Conservation (phyloP, 2,113 vertebrate genomes). For the Istiophorus platypterus region DNA sequence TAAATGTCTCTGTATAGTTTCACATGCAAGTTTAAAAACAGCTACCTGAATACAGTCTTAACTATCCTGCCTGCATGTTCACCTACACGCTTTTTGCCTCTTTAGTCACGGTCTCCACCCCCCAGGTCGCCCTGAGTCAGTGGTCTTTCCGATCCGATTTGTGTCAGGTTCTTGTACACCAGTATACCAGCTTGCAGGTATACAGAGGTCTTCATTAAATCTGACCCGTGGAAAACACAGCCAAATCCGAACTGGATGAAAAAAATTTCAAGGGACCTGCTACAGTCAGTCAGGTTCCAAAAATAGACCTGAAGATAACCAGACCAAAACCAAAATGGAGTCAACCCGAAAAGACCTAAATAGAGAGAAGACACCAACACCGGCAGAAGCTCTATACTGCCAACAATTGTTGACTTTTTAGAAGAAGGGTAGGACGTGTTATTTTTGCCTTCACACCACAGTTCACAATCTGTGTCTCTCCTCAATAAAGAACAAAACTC, state of each 20-base stretch:
- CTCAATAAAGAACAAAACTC: not conserved
- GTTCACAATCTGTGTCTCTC: not conserved
- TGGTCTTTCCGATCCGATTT: too few species aligned
- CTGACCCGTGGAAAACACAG: not conserved
- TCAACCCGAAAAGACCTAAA: not conserved
- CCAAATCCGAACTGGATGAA: not conserved
- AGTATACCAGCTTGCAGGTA: not conserved
- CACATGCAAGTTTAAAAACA: too few species aligned
- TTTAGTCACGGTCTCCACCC: not conserved
- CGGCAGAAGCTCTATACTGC: not conserved
- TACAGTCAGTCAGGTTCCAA: not conserved
- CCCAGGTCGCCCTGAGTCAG: too few species aligned
- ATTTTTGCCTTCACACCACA: not conserved
- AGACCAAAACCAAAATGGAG: not conserved
- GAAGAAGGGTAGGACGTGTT: not conserved
- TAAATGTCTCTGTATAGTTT: too few species aligned
- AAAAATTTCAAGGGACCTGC: not conserved
- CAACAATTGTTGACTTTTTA: not conserved
- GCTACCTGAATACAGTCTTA: not conserved
- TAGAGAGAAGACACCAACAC: not conserved
- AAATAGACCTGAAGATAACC: not conserved
- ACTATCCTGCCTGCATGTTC: not conserved
- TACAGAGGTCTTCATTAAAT: not conserved
- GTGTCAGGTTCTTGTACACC: not conserved
- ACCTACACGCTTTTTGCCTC: not conserved